Percentiles rank a stretch among this genome's conserved stretches.
Evolutionary conservation across 2,797 vertebrate species (phyloP).

Genomic region (Leptatherina wallacei): DNA sequence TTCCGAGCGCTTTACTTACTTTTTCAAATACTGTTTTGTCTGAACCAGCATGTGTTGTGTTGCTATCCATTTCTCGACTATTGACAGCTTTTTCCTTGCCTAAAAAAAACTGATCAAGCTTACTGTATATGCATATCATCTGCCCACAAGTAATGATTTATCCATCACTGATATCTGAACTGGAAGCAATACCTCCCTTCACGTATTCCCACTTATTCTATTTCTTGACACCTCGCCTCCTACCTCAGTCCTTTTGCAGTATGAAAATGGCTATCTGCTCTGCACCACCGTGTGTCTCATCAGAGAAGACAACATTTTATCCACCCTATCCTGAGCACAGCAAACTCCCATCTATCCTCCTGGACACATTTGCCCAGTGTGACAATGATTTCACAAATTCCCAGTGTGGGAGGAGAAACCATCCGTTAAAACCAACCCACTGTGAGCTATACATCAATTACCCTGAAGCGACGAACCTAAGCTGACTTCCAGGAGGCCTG

Average conservation of each 20-base stretch:
- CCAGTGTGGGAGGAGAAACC: slow-evolving; percentile 50
- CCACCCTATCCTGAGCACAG: slow-evolving; percentile 49
- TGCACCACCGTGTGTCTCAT: slow-evolving; percentile 41
- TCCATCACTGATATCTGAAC: slow-evolving; percentile 14
- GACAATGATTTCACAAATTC: slow-evolving; percentile 62
- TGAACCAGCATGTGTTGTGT: slow-evolving; percentile 1
- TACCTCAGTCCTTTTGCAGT: slow-evolving; percentile 24
- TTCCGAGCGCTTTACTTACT: background rate
- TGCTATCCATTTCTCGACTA: background rate
- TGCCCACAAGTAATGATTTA: slow-evolving; percentile 1
- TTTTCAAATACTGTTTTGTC: background rate
- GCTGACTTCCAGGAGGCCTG: slow-evolving; percentile 50
- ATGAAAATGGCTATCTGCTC: slow-evolving; percentile 42
- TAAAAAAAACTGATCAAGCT: slow-evolving; percentile 25
- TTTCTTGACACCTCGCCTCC: slow-evolving; percentile 37
- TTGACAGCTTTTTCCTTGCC: background rate
- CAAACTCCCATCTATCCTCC: slow-evolving; percentile 73
- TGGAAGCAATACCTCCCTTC: slow-evolving; percentile 12
- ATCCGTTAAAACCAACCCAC: slow-evolving; percentile 63
- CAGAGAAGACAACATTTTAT: slow-evolving; percentile 62
- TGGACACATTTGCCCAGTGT: slow-evolving; percentile 57
- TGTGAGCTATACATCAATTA: slow-evolving; percentile 64
- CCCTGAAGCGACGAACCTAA: slow-evolving; percentile 34
- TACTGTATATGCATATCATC: slow-evolving; percentile 1
- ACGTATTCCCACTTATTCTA: slow-evolving; percentile 35